Evolutionary conservation across 2,113 vertebrate genomes (phyloP), one percentile per base, ranked within the genome.

Genomic region (Etheostoma spectabile): DNA sequence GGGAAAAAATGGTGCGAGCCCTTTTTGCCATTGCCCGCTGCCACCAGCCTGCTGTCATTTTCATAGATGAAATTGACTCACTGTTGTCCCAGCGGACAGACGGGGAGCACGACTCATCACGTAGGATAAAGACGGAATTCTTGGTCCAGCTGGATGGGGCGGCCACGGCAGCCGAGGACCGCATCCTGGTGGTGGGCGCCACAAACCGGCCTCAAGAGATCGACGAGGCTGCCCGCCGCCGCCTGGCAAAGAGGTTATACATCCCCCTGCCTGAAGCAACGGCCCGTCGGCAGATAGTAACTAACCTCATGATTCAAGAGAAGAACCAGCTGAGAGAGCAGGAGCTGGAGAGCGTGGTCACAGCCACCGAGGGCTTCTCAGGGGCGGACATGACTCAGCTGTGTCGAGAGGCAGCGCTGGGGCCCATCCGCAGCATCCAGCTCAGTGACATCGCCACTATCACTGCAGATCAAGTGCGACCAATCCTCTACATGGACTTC

Each of bases 51-150:
- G 96, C 98, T 0, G 97, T 99, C 59, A 99, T 99, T 79, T 99
- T 99, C 85, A 99, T 99, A 0, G 98, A 99, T 21, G 98, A 99
- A 83, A 98, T 99, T 0, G 98, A 99, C 88, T 99, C 98, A 1
- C 90, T 99, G 0, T 79, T 99, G 84, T 99, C 98, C 35, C 98
- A 99, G 86, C 94, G 97, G 2, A 98, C 95, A 11, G 98, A 99
- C 18, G 96, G 98, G 7, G 98, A 99, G 84, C 98, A 99, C 0
- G 98, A 99, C 61, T 98, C 98, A 0, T 99, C 98, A 0, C 94
- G 98, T 30, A 95, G 98, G 76, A 99, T 99, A 86, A 99, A 99
- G 92, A 99, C 98, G 0, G 98, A 99, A 86, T 99, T 99, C 92
- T 91, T 99, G 78, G 96, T 99, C 11, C 98, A 99, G 91, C 90